These are phyloP conservation scores for Lacerta agilis DNA, from an alignment of 2,797 vertebrate genomes.

Conservation along the genomic window DNA sequence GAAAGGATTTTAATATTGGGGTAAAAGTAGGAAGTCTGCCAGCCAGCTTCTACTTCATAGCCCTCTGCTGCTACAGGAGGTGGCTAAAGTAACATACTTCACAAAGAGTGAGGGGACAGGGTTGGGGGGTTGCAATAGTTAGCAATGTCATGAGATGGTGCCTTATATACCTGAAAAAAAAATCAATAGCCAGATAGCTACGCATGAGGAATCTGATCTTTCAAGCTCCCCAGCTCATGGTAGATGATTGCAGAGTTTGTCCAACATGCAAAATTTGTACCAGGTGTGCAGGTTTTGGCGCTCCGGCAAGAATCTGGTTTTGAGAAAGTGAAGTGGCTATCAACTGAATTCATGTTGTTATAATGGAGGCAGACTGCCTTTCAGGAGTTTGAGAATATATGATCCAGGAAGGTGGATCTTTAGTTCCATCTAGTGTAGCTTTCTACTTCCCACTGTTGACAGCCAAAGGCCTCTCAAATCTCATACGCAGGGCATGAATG, in stretches of 20 bases:
- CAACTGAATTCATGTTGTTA: not conserved
- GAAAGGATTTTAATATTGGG: not conserved
- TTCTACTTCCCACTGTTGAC: not conserved
- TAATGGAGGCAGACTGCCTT: not conserved
- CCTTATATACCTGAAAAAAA: not conserved
- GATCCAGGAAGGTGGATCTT: too few relatives aligned
- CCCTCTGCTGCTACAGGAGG: not conserved
- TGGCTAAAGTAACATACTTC: not conserved
- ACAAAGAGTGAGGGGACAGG: not conserved
- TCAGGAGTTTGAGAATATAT: not conserved
- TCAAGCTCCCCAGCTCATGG: not conserved
- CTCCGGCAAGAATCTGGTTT: not conserved
- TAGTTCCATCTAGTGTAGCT: not conserved
- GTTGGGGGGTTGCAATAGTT: not conserved
- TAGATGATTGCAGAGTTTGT: not conserved
- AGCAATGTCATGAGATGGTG: not conserved
- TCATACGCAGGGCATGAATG: not conserved
- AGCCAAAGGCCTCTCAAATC: not conserved
- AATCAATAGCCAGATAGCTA: not conserved
- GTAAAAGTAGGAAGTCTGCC: not conserved
- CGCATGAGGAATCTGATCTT: not conserved
- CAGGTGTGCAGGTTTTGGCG: not conserved
- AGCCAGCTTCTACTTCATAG: not conserved
- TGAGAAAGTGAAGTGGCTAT: not conserved
- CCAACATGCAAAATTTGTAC: not conserved